Evolutionary conservation across 2,888 invertebrate species (phyloP).

Genomic region (Adela reaumurella): DNA sequence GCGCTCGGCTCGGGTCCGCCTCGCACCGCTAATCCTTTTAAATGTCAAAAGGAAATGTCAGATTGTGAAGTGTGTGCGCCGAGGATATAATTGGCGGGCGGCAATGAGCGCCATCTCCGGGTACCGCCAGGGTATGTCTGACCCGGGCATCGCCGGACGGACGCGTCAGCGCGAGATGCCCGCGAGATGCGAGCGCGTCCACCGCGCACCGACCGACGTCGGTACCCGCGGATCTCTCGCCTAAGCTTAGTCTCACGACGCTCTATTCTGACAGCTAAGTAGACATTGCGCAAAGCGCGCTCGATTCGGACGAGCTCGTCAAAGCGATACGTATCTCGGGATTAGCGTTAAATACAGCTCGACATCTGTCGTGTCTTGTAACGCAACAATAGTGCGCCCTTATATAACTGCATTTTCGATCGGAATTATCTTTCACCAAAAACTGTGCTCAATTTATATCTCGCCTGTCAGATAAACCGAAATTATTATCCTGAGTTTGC

Average conservation of each 20-base stretch:
- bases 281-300: not conserved
- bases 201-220: not conserved
- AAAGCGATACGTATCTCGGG: conserved; percentile 15
- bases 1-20: conserved; percentile 23
- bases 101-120: not conserved
- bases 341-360: conserved; percentile 49
- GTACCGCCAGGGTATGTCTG: too few species aligned
- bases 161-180: not conserved
- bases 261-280: not conserved
- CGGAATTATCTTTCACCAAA: conserved; percentile 4
- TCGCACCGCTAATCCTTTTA: conserved; percentile 53
- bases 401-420: conserved; percentile 37
- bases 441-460: not conserved
- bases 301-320: conserved; percentile 16
- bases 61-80: conserved; percentile 47
- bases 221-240: too few species aligned
- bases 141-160: not conserved
- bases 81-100: not conserved
- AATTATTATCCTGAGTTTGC: not conserved
- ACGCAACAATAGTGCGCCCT: conserved; percentile 49
- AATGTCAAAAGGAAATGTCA: conserved; percentile 57
- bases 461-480: not conserved
- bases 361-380: conserved; percentile 37
- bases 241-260: not conserved
- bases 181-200: not conserved